These are phyloP conservation scores for Larimichthys polyactis DNA, from an alignment of 2,113 vertebrate genomes.

Conservation along the genomic window DNA sequence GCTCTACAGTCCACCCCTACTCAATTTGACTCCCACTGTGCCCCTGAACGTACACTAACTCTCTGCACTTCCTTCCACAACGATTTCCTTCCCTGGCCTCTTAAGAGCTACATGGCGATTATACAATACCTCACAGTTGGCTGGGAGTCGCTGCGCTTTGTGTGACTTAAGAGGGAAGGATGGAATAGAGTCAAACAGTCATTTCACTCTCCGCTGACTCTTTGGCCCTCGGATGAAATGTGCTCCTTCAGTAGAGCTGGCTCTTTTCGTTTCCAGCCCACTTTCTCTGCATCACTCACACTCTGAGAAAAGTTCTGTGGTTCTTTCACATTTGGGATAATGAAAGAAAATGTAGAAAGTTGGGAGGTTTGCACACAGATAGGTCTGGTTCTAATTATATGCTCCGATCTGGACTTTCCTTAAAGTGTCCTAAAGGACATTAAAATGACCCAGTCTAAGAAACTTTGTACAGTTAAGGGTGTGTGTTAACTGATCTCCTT, in stretches of 20 bases:
- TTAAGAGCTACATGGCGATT: constrained; percentile 67
- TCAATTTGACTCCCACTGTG: constrained; percentile 64
- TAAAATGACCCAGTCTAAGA: neutral
- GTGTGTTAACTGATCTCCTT: constrained; percentile 4
- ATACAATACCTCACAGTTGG: constrained; percentile 70
- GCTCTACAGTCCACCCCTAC: constrained; percentile 34
- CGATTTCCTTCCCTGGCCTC: constrained; percentile 67
- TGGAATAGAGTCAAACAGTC: constrained; percentile 79
- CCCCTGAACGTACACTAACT: constrained; percentile 58
- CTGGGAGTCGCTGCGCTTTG: constrained; percentile 66
- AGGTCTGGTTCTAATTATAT: constrained; percentile 36
- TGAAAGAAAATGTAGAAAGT: constrained; percentile 30
- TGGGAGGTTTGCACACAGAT: constrained; percentile 2
- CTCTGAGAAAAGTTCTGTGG: constrained; percentile 19
- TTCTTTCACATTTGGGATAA: constrained; percentile 28
- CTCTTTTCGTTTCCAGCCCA: constrained; percentile 36
- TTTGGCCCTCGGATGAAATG: constrained; percentile 73
- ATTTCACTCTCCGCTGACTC: constrained; percentile 79
- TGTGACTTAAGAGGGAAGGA: constrained; percentile 77
- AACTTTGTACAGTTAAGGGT: neutral
- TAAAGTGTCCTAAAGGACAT: constrained; percentile 6
- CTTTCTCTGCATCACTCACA: constrained; percentile 33
- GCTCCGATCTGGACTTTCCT: constrained; percentile 5
- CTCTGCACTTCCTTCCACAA: constrained; percentile 70
- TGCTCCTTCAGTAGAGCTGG: constrained; percentile 59